Conservation (phyloP, 2,797 vertebrate genomes). For the Okamejei kenojei region DNA sequence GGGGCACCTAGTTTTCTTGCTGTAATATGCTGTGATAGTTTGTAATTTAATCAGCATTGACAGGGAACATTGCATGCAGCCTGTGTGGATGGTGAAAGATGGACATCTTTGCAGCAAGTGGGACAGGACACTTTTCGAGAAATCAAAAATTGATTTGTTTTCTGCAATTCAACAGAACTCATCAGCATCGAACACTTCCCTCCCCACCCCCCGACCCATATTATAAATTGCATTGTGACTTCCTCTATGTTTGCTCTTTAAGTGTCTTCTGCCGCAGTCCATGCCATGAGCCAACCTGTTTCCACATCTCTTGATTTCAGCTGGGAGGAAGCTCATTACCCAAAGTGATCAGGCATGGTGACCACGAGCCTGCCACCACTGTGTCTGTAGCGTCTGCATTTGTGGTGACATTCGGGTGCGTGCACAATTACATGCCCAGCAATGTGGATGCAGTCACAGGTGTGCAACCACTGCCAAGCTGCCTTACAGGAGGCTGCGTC, state of each 20-base stretch:
- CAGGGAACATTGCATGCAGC: no score
- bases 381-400: not conserved
- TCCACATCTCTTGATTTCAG: not conserved
- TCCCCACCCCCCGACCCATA: not conserved
- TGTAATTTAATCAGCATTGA: not conserved
- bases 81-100: not conserved
- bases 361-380: not conserved
- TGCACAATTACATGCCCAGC: not conserved
- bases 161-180: not conserved
- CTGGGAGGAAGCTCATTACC: not conserved
- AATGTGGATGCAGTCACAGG: not conserved
- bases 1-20: not conserved
- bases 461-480: not conserved
- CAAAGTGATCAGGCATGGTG: not conserved
- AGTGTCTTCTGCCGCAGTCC: not conserved
- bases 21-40: conserved; percentile 6
- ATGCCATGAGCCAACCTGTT: not conserved
- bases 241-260: not conserved
- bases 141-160: not conserved
- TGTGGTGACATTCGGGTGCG: not conserved
- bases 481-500: not conserved
- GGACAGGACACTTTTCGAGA: not conserved
- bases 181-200: no score
- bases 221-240: not conserved
- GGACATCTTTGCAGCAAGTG: not conserved